phyloP scores from a whole-genome alignment of 2,888 invertebrate genomes.

The Loripinus fragilis region DNA sequence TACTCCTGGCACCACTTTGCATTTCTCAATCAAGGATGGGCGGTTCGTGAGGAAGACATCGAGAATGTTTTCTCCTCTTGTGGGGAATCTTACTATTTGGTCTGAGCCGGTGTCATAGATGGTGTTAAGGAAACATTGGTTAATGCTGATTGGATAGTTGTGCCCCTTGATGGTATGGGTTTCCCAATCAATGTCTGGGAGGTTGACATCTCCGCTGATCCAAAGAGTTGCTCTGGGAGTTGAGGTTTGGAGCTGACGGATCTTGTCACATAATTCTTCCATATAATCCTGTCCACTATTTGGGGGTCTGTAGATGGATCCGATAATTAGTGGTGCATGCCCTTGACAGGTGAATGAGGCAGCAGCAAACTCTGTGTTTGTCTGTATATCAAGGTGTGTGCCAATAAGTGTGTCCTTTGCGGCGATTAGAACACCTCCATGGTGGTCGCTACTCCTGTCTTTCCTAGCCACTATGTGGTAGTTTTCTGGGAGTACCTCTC shows the following conservation, averaged over 20 bases:
- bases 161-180: background rate
- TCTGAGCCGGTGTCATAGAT: background rate
- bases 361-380: conserved; percentile 26
- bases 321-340: conserved; percentile 15
- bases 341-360: conserved; percentile 23
- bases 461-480: conserved; percentile 27
- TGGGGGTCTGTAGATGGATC: conserved; percentile 19
- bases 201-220: conserved; percentile 20
- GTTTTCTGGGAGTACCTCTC: conserved; percentile 20
- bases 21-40: background rate
- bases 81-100: background rate
- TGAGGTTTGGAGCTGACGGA: background rate
- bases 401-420: conserved; percentile 19
- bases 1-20: background rate
- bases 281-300: conserved; percentile 23
- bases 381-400: conserved; percentile 20
- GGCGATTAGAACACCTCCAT: conserved; percentile 29
- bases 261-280: conserved; percentile 14
- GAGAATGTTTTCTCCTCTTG: background rate
- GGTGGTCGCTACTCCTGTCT: conserved; percentile 19
- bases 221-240: background rate
- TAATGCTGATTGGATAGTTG: background rate
- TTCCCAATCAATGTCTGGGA: conserved; percentile 24
- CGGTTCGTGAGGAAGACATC: background rate
- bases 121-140: background rate